Evolutionary conservation across 2,888 invertebrate species (phyloP), one percentile per base, ranked within the genome.

Genomic region (Leptopilina syphax): DNA sequence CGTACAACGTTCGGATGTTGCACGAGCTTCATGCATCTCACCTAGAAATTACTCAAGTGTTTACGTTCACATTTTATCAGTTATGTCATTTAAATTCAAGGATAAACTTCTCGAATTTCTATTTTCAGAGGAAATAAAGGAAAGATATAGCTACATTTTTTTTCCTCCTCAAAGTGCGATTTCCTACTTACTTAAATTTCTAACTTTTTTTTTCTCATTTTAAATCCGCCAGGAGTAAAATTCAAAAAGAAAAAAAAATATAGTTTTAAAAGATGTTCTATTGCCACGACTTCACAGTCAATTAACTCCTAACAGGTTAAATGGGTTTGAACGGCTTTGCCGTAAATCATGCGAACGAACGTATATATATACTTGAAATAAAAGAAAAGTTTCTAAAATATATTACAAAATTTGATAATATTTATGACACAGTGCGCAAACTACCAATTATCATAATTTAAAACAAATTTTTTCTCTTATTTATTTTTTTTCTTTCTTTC

Each of bases 1-100:
- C 99, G 94, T 70, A 99, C 99, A 65, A 99, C 99, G 93, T 99
- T 98, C 54, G 99, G 99, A 93, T 99, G 99, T 92, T 99, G 99
- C 70, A 99, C 99, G 88, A 99, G 93, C 93, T 99, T 99, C 99
- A 99, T 99, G 92, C 99, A 99, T 84, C 98, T 95, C 83, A 97
- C 96, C 97, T 96, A 89, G 79, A 92, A 90, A 80, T 79, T 67
- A 65, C 79, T 44, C 76, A 24, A 47, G 65, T 79, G n/a, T 44
- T 78, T 79, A 77, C 76, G 63, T 34, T 27, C 34, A 9, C n/a
- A 57, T 41, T 13, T 73, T 79, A 73, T 65, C 80, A 65, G 24
- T 54, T 54, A 65, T 63, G 66, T 47, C 65, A 76, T 13, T 68
- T 68, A 50, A 63, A 57, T 79, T 70, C 44, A 60, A 54, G 60